phyloP scores from a whole-genome alignment of 1,140 invertebrate species.

The Cotesia chilonis region DNA sequence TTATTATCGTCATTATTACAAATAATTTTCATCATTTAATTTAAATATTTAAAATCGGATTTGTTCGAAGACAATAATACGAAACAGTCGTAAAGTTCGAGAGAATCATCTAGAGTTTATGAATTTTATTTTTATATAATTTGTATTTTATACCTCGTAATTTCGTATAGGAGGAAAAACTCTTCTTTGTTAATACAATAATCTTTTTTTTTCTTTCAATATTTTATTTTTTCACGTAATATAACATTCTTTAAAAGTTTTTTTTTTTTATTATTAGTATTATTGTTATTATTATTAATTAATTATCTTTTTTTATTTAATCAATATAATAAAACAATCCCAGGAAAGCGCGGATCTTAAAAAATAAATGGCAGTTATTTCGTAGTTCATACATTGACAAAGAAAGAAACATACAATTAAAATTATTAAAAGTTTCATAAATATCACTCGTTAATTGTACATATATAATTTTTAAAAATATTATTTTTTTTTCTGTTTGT shows the following conservation, averaged over 20 bases:
- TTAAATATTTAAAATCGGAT: background rate
- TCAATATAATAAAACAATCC: slow-evolving; percentile 56
- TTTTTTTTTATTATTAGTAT: background rate
- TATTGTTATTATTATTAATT: too few relatives aligned
- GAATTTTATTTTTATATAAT: slow-evolving; percentile 38
- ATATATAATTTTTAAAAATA: background rate
- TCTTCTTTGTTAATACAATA: slow-evolving; percentile 48
- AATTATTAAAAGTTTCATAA: slow-evolving; percentile 13
- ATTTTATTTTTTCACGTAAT: slow-evolving; percentile 48
- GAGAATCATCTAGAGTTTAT: slow-evolving; percentile 27
- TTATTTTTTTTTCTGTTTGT: slow-evolving; percentile 1
- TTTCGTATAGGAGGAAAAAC: slow-evolving; percentile 47
- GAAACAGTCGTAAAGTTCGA: slow-evolving; percentile 24
- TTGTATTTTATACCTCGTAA: slow-evolving; percentile 34
- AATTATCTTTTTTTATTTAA: slow-evolving; percentile 36
- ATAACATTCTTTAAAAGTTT: slow-evolving; percentile 64
- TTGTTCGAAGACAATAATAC: slow-evolving; percentile 34
- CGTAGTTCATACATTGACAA: slow-evolving; percentile 44
- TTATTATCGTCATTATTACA: too few relatives aligned
- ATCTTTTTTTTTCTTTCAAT: slow-evolving; percentile 40
- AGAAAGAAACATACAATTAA: slow-evolving; percentile 31
- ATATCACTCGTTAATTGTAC: slow-evolving; percentile 6
- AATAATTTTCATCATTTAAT: slow-evolving; percentile 38
- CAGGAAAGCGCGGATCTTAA: slow-evolving; percentile 60
- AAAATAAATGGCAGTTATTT: slow-evolving; percentile 60